phyloP scores from a whole-genome alignment of 2,888 invertebrate species.

The Andrena bicolor region DNA sequence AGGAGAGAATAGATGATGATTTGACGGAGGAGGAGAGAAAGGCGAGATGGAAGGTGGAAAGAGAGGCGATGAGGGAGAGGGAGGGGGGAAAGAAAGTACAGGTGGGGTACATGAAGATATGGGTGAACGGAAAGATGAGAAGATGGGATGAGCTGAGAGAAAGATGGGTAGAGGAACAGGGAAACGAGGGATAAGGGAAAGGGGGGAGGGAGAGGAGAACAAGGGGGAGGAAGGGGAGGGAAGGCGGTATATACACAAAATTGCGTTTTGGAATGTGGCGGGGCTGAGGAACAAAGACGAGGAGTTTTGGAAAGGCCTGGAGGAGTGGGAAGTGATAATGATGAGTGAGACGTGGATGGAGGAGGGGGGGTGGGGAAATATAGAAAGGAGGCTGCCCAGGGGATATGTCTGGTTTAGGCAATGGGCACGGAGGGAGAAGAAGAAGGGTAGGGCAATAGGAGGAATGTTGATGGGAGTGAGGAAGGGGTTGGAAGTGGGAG shows the following conservation, averaged over 20 bases:
- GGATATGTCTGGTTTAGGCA: too few species aligned
- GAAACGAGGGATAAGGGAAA: neutral
- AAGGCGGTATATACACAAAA: neutral
- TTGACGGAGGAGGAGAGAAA: neutral
- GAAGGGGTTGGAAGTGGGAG: too few species aligned
- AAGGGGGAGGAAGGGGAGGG: neutral
- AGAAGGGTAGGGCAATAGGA: too few species aligned
- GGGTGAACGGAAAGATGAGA: constrained; percentile 7
- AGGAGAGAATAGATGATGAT: too few species aligned
- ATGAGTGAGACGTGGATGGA: constrained; percentile 5
- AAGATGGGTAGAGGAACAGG: neutral
- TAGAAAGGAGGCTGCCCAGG: too few species aligned
- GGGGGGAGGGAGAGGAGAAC: neutral
- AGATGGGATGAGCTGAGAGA: neutral
- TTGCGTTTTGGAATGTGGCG: neutral
- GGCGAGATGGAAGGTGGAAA: neutral
- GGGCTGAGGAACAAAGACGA: neutral
- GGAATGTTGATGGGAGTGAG: too few species aligned
- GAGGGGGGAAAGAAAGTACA: too few species aligned
- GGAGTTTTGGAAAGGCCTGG: too few species aligned
- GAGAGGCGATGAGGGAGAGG: neutral
- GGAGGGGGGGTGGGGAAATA: neutral
- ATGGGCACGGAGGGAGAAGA: too few species aligned
- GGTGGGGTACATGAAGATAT: too few species aligned
- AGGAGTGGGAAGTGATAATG: neutral